Evolutionary conservation across 2,888 invertebrate species (phyloP), one percentile per base, ranked within the genome.

Genomic region (Monochamus alternatus): DNA sequence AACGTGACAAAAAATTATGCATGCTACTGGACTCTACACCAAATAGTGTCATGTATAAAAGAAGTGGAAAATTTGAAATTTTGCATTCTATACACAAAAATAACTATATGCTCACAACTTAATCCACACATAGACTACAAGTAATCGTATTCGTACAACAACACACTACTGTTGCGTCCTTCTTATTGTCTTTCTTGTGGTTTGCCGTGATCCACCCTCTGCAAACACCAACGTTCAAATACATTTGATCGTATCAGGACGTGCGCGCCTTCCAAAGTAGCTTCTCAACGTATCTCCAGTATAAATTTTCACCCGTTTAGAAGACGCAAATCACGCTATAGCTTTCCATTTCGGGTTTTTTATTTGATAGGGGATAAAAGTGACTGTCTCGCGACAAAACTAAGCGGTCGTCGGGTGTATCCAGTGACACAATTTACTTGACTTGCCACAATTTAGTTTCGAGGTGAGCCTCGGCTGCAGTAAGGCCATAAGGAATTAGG

Each of bases 241-340:
- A 80, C 78, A 79, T 80, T 80, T 78, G 82, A 82, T 81, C 76
- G 76, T 78, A 82, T 82, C 80, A 63, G 67, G 76, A 81, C 81
- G 82, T 82, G 82, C 74, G 58, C 75, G 72, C 75, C 75, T 77
- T 81, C 78, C 62, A 75, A 81, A 82, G 64, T 64, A 64, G 64
- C 30, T 70, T 75, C 77, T 76, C 73, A 73, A 75, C 77, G 75
- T 67, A 70, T 73, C 75, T 75, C 64, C 69, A 64, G 76, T 75
- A 80, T 78, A 81, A 80, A 81, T 81, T 80, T 80, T 74, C 77
- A 77, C 78, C 72, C 74, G 70, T 75, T 78, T 73, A 64, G 68
- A 70, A 64, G 72, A 75, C 76, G 67, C 74, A 77, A 76, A 80
- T 76, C 78, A 44, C 64, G 30, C 22, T 47, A 64, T 64, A 43